Percentiles rank a stretch among this genome's conserved stretches.
phyloP scores from a whole-genome alignment of 2,888 invertebrate species.

The Trachelus iudaicus region DNA sequence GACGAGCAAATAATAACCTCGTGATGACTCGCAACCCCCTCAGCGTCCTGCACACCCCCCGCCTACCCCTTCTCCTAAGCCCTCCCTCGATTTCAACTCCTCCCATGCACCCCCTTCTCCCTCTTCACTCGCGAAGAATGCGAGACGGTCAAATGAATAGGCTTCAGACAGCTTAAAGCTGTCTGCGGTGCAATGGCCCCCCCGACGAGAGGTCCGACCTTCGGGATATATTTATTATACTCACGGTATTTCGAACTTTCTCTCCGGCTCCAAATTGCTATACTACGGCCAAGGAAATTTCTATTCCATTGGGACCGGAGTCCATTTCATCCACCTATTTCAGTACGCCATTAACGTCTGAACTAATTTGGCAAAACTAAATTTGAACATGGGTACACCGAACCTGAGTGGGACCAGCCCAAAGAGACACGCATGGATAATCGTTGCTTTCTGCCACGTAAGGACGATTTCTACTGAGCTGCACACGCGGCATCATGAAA shows the following conservation, averaged over 20 bases:
- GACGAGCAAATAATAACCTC: constrained; percentile 50
- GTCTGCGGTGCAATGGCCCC: constrained; percentile 22
- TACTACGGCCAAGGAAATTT: background rate
- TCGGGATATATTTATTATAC: constrained; percentile 17
- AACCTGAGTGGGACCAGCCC: background rate
- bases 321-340: background rate
- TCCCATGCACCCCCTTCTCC: constrained; percentile 22
- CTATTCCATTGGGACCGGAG: background rate
- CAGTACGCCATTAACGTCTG: background rate
- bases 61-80: background rate
- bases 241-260: background rate
- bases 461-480: background rate
- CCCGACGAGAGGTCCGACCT: constrained; percentile 23
- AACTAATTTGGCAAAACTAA: background rate
- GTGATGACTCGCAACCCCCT: constrained; percentile 41
- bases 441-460: background rate
- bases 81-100: constrained; percentile 13
- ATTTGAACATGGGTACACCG: background rate
- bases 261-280: background rate
- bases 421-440: background rate
- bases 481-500: background rate
- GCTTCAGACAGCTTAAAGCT: constrained; percentile 20
- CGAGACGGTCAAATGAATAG: constrained; percentile 15
- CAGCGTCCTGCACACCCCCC: background rate
- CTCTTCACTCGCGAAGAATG: constrained; percentile 18